Percentiles rank a stretch among this genome's conserved stretches.
Conservation (phyloP, 2,797 vertebrate species). For the Cetoscarus ocellatus region DNA sequence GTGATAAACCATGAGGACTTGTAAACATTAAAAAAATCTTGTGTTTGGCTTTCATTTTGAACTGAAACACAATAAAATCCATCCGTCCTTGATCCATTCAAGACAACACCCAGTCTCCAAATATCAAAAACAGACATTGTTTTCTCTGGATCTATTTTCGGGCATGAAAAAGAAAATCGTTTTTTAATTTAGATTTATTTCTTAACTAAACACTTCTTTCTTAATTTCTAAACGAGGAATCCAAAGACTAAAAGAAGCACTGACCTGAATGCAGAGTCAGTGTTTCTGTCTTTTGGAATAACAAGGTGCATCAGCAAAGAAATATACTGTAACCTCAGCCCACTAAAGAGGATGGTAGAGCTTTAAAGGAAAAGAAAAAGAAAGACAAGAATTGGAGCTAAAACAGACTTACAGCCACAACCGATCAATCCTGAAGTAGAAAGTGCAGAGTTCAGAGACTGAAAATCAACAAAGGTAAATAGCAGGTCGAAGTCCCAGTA, state of each 20-base stretch:
- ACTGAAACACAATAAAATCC: no score
- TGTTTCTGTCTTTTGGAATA: constrained; percentile 23
- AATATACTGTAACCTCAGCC: constrained; percentile 34
- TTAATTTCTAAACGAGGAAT: no score
- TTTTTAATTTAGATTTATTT: no score
- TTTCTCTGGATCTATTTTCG: no score
- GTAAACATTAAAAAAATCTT: neutral
- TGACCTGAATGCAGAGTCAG: constrained; percentile 13
- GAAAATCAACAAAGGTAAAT: constrained; percentile 22
- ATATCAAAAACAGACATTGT: no score
- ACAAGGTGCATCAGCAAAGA: constrained; percentile 29
- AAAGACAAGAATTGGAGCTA: constrained; percentile 31
- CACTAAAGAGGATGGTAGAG: constrained; percentile 13
- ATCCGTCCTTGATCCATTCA: no score
- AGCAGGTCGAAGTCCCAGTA: constrained; percentile 33
- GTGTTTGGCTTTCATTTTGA: no score
- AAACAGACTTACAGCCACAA: constrained; percentile 34
- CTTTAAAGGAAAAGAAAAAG: constrained; percentile 29
- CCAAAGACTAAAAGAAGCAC: no score
- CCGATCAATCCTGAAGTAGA: constrained; percentile 52
- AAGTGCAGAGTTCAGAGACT: constrained; percentile 34
- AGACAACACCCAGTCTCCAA: no score
- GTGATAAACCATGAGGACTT: neutral
- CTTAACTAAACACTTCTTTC: no score
- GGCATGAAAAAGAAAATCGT: no score